These are phyloP conservation scores for Tamias sibiricus DNA, from an alignment of 2,113 vertebrate genomes.

Conservation along the genomic window DNA sequence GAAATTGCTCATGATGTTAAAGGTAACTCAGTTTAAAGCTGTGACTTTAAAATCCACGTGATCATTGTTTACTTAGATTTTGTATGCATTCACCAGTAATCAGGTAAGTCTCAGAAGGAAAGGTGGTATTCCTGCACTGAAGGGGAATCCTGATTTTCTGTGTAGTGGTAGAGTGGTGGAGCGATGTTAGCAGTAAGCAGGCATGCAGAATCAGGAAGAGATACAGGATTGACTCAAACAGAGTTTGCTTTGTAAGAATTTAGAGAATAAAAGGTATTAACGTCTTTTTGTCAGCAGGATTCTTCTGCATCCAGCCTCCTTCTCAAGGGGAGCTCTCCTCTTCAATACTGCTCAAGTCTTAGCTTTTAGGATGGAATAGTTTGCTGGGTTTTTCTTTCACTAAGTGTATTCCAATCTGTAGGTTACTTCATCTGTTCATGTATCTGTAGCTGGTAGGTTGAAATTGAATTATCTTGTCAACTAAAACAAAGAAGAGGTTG, in stretches of 20 bases:
- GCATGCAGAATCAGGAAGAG: background rate
- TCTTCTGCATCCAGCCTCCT: background rate
- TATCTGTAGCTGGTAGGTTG: background rate
- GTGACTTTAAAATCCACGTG: accelerated
- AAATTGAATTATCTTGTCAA: background rate
- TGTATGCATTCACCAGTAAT: background rate
- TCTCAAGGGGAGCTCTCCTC: too few species aligned
- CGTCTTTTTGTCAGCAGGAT: background rate
- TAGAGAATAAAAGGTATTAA: accelerated
- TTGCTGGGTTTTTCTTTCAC: background rate
- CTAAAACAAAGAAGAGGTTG: background rate
- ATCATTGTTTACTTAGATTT: background rate
- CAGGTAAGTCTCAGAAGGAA: constrained; percentile 77
- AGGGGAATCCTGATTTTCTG: constrained; percentile 21
- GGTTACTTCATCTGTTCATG: background rate
- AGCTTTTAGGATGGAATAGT: background rate
- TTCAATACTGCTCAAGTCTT: background rate
- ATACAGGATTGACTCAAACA: background rate
- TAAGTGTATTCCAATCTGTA: background rate
- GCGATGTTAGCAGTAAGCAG: constrained; percentile 49
- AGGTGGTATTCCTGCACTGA: constrained; percentile 32
- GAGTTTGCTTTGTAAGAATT: background rate
- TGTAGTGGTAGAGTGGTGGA: background rate
- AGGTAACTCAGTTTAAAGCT: constrained; percentile 86
- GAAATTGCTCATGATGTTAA: constrained; percentile 92